Evolutionary conservation across 2,888 invertebrate genomes (phyloP).

Genomic region (Agapetus fuscipes): DNA sequence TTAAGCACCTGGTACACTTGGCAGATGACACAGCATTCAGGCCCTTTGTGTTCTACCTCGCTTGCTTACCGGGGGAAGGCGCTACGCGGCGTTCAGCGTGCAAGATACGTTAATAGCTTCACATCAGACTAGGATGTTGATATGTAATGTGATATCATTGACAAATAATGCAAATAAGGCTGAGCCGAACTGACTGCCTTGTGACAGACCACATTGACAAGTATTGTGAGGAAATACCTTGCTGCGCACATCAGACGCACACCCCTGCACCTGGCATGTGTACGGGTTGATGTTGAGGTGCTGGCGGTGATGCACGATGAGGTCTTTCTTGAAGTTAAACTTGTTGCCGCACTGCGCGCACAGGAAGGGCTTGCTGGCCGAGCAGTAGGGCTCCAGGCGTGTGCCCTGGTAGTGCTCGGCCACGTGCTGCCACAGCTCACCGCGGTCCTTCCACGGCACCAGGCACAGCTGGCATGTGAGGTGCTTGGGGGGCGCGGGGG

Average conservation of each 20-base stretch:
- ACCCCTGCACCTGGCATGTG: slow-evolving; percentile 22
- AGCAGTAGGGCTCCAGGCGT: slow-evolving; percentile 16
- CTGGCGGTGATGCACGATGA: slow-evolving; percentile 22
- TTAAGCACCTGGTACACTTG: too few relatives aligned
- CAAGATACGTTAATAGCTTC: too few relatives aligned
- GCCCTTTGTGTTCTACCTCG: too few relatives aligned
- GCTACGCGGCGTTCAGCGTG: too few relatives aligned
- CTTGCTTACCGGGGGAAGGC: too few relatives aligned
- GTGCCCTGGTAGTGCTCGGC: slow-evolving; percentile 41
- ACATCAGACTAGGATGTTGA: too few relatives aligned
- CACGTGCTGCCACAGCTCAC: slow-evolving; percentile 57
- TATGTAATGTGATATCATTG: too few relatives aligned
- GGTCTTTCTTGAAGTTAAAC: slow-evolving; percentile 19
- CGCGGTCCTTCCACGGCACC: slow-evolving; percentile 52
- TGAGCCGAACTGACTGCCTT: too few relatives aligned
- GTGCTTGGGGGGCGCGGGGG: slow-evolving; percentile 27
- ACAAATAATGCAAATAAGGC: too few relatives aligned
- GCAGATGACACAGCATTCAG: too few relatives aligned
- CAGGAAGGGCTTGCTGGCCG: slow-evolving; percentile 16
- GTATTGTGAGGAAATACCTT: slow-evolving; percentile 18
- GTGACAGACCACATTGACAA: too few relatives aligned
- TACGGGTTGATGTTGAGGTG: slow-evolving; percentile 24
- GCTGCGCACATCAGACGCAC: slow-evolving; percentile 19
- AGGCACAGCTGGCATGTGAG: slow-evolving; percentile 64
- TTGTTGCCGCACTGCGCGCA: slow-evolving; percentile 18